A percentile compares a stretch with the other conserved stretches of the same genome.
These are phyloP conservation scores for Lithophane ornitopus DNA, from an alignment of 2,888 invertebrate species.

Conservation along the genomic window DNA sequence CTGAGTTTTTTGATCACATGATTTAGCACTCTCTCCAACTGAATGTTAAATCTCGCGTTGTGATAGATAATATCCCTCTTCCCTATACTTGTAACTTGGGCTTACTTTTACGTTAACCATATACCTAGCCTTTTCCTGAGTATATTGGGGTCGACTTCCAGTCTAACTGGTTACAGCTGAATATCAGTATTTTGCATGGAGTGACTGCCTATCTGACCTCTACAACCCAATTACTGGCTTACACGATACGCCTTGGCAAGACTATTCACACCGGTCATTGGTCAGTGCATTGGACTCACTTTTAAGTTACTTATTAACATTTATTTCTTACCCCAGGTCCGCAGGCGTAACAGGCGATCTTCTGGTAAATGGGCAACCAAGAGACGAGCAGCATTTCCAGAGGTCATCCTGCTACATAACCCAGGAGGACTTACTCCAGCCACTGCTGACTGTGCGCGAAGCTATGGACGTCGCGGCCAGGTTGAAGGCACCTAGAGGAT, in stretches of 20 bases:
- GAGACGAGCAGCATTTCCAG: conserved; percentile 92
- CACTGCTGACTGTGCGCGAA: conserved; percentile 93
- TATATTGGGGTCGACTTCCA: neutral
- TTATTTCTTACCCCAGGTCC: conserved; percentile 84
- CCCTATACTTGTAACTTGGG: no score
- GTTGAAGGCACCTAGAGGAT: conserved; percentile 92
- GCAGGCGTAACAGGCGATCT: conserved; percentile 93
- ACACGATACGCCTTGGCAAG: neutral
- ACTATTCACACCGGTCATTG: neutral
- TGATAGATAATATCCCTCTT: neutral
- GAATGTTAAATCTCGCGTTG: neutral
- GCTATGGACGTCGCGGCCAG: conserved; percentile 95
- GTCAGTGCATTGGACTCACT: neutral
- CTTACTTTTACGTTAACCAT: neutral
- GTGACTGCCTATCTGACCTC: no score
- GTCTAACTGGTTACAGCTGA: neutral
- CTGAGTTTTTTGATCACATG: neutral
- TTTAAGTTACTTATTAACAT: neutral
- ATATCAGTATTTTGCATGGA: neutral
- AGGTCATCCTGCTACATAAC: conserved; percentile 95
- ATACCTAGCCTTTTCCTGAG: neutral
- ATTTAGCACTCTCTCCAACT: neutral
- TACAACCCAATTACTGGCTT: no score
- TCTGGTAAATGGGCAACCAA: conserved; percentile 91
- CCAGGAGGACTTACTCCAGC: conserved; percentile 94